A percentile compares a stretch with the other conserved stretches of the same genome.
These are phyloP conservation scores for Lamprologus lemairii DNA, from an alignment of 2,113 vertebrate genomes.

Conservation along the genomic window DNA sequence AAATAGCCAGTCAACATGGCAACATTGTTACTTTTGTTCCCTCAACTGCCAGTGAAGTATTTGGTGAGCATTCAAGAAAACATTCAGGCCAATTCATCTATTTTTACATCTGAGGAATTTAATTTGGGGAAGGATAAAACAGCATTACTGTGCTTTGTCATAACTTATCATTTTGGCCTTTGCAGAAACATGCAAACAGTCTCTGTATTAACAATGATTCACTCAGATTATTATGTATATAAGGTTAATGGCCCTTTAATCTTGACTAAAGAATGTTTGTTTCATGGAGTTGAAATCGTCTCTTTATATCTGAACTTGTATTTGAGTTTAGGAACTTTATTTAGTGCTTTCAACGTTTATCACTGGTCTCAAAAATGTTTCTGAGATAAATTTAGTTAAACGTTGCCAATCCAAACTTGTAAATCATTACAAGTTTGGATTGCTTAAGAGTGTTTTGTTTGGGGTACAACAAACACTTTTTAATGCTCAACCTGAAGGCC, in stretches of 20 bases:
- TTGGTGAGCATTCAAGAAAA: not conserved
- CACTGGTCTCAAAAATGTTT: not conserved
- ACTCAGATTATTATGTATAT: not conserved
- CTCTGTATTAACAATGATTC: not conserved
- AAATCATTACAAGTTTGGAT: not conserved
- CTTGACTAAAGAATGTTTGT: not conserved
- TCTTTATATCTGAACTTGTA: not conserved
- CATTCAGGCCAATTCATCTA: not conserved
- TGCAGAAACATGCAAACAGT: not conserved
- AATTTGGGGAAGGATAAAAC: not conserved
- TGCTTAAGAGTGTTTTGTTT: not conserved
- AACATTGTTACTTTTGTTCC: not conserved
- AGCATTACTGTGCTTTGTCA: not conserved
- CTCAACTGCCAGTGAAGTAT: not conserved
- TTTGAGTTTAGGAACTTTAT: not conserved
- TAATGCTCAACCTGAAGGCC: not conserved
- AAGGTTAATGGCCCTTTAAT: not conserved
- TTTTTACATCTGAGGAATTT: not conserved
- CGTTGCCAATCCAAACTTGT: not conserved
- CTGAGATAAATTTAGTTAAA: not conserved
- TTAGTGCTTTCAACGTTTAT: not conserved
- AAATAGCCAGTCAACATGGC: not conserved
- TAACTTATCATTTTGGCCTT: not conserved
- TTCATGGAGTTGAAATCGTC: not conserved
- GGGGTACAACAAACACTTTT: not conserved